A percentile compares a stretch with the other conserved stretches of the same genome.
phyloP scores from a whole-genome alignment of 1,140 invertebrate genomes.

The Ceratina australensis region DNA sequence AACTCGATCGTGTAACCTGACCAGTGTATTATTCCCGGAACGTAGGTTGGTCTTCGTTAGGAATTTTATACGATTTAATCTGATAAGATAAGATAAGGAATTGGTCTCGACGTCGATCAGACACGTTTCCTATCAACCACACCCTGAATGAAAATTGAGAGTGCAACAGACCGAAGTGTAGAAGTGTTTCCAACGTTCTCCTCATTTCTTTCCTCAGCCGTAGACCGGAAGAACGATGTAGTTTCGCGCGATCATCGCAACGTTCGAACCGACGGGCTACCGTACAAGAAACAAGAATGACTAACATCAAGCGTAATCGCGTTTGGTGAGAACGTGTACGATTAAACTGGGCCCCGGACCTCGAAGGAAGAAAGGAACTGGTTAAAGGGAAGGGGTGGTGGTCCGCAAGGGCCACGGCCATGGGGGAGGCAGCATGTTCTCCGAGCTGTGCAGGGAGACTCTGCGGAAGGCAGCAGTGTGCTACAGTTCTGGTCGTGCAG shows the following conservation, averaged over 20 bases:
- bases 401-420: slow-evolving; percentile 75
- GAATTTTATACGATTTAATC: too few relatives aligned
- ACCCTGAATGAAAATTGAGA: too few relatives aligned
- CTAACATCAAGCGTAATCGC: slow-evolving; percentile 21
- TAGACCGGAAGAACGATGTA: slow-evolving; percentile 30
- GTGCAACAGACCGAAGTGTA: not conserved
- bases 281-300: slow-evolving; percentile 9
- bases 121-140: not conserved
- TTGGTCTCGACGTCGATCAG: not conserved
- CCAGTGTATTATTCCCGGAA: not conserved
- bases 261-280: slow-evolving; percentile 32
- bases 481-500: slow-evolving; percentile 77
- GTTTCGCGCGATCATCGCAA: not conserved
- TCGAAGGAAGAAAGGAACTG: slow-evolving; percentile 20
- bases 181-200: not conserved
- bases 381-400: slow-evolving; percentile 29
- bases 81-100: too few relatives aligned
- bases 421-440: slow-evolving; percentile 81
- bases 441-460: slow-evolving; percentile 83
- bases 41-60: not conserved
- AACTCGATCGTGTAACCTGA: too few relatives aligned
- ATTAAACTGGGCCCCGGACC: not conserved
- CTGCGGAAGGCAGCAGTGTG: slow-evolving; percentile 81
- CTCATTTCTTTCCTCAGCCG: slow-evolving; percentile 4
- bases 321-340: slow-evolving; percentile 2